phyloP scores from a whole-genome alignment of 2,113 vertebrate genomes.

The Pygoscelis antarcticus region DNA sequence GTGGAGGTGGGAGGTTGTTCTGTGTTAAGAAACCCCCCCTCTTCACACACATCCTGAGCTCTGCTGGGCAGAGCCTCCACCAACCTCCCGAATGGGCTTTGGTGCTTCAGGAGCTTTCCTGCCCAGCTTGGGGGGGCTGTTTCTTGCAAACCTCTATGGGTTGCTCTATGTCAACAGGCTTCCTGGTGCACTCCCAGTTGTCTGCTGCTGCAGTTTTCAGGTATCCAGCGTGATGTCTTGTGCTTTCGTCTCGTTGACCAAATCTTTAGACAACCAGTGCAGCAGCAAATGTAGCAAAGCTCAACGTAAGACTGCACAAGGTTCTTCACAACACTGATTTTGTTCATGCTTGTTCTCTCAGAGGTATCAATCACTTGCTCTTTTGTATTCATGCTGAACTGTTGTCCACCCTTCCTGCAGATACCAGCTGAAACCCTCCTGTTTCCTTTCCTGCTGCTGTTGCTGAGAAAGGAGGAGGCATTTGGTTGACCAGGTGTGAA shows the following conservation, averaged over 20 bases:
- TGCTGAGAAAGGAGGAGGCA: neutral
- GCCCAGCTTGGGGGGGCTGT: neutral
- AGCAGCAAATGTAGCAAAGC: neutral
- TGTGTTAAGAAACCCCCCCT: neutral
- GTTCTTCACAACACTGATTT: neutral
- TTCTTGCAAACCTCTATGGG: neutral
- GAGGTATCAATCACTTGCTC: accelerated
- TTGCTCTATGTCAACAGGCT: neutral
- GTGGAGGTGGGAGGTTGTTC: neutral
- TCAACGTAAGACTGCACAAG: neutral
- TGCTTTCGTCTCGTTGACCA: neutral
- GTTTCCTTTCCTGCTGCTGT: neutral
- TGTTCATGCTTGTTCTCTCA: neutral
- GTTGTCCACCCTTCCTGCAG: neutral
- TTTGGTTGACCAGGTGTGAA: neutral
- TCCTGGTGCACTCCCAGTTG: neutral
- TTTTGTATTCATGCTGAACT: neutral
- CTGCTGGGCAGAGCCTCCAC: neutral
- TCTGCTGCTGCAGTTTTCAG: neutral
- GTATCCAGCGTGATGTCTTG: neutral
- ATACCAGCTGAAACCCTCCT: neutral
- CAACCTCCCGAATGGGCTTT: accelerated
- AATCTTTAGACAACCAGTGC: neutral
- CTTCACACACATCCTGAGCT: accelerated
- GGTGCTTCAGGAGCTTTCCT: neutral